Evolutionary conservation across 2,888 invertebrate species (phyloP).

Genomic region (Agriopis leucophaearia): DNA sequence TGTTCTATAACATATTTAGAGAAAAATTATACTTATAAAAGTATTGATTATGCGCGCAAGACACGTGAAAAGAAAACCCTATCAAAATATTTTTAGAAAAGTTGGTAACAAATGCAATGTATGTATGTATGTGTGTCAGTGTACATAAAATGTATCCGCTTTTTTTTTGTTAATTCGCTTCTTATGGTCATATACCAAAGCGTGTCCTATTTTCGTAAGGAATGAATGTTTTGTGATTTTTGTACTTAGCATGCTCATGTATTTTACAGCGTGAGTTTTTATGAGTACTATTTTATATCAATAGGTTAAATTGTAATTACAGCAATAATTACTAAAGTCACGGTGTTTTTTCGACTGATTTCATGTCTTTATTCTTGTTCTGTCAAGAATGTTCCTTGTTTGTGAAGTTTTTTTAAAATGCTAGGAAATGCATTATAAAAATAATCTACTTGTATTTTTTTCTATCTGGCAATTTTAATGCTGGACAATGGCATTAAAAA

Average conservation of each 20-base stretch:
- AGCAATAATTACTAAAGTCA: slow-evolving; percentile 26
- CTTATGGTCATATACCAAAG: slow-evolving; percentile 53
- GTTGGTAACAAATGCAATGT: slow-evolving; percentile 1
- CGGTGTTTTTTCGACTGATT: slow-evolving; percentile 36
- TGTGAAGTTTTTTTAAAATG: neutral
- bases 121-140: slow-evolving; percentile 4
- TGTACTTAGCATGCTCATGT: slow-evolving; percentile 70
- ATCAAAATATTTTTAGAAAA: neutral
- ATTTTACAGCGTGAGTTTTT: slow-evolving; percentile 36
- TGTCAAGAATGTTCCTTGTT: slow-evolving; percentile 2
- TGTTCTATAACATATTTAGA: no score
- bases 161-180: slow-evolving; percentile 36
- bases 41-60: neutral
- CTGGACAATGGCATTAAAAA: no score
- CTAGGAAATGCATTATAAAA: no score
- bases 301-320: slow-evolving; percentile 15
- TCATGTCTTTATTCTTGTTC: neutral
- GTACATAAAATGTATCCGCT: slow-evolving; percentile 31
- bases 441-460: no score
- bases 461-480: no score
- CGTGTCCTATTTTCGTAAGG: slow-evolving; percentile 44
- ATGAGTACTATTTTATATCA: slow-evolving; percentile 35
- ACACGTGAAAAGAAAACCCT: no score
- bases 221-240: slow-evolving; percentile 72
- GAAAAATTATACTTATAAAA: no score